Base-by-base conservation (phyloP, 1,140 invertebrate species). In the Polyergus mexicanus region DNA sequence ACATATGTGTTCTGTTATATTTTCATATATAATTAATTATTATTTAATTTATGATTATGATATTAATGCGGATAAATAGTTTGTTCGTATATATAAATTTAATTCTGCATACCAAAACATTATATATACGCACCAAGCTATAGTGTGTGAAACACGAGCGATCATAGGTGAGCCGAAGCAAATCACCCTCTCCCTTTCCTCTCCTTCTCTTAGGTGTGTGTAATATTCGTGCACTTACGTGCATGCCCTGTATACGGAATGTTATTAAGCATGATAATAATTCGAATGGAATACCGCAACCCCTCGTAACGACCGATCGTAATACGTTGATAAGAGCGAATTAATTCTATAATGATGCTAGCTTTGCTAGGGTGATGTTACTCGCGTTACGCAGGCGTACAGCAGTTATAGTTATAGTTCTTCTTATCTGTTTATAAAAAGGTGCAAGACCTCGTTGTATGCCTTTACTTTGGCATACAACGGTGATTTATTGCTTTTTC, bases 181-280 rank as follows among this genome's bases (percentile, higher is more conserved):
- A 32, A 4, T 60, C 22, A 16, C n/a, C 54, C 76, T 41, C 54
- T 44, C 25, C 47, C n/a, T 62, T 16, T 25, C 56, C n/a, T 62
- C 10, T 25, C 56, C 8, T 22, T n/a, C 41, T 38, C 44, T 19
- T 13, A 16, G 60, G 54, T 44, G 54, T 19, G 25, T 22, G 68
- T 56, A 60, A 74, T 83, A 83, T 47, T 83, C 74, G 78, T 62
- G 78, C 78, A 83, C 54, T 83, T 83, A 72, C 68, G 41, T 81
- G 44, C 51, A 38, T 60, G 41, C 78, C 25, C 32, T 6, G 66
- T 68, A 54, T 51, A 81, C 54, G 38, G 19, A 74, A 71, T 83
- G 78, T 83, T 83, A 83, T 83, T 83, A 83, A 74, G 28, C 78
- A 62, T 83, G 78, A 83, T 74, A 74, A 83, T 83, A 83, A 83